These are phyloP conservation scores for Limonius californicus DNA, from an alignment of 1,140 invertebrate genomes.

Conservation along the genomic window DNA sequence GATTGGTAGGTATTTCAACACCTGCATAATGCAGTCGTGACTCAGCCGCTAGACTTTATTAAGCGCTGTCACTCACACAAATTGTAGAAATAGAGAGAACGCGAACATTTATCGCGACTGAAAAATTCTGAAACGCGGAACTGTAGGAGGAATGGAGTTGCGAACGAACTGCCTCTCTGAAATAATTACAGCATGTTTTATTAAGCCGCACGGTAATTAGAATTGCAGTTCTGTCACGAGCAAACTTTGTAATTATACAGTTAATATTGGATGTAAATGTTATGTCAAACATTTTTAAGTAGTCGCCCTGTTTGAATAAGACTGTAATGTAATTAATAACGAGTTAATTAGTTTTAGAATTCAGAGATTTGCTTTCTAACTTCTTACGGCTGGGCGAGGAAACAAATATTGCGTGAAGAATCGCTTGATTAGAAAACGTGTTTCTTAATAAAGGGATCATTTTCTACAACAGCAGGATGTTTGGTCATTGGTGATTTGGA, in stretches of 20 bases:
- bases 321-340: not conserved
- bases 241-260: slow-evolving; percentile 19
- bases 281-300: slow-evolving; percentile 2
- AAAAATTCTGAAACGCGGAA: slow-evolving; percentile 19
- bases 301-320: not conserved
- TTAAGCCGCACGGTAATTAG: slow-evolving; percentile 20
- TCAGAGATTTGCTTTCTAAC: not conserved
- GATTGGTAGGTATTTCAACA: no score
- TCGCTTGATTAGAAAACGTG: no score
- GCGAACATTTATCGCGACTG: slow-evolving; percentile 18
- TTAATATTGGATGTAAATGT: slow-evolving; percentile 16
- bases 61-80: slow-evolving; percentile 17
- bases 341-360: slow-evolving; percentile 15
- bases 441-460: no score
- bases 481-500: no score
- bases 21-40: slow-evolving; percentile 19
- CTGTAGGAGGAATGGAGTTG: slow-evolving; percentile 17
- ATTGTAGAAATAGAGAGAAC: slow-evolving; percentile 18
- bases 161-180: not conserved
- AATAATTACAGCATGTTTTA: slow-evolving; percentile 21
- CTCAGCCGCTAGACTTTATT: slow-evolving; percentile 25
- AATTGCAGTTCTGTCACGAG: slow-evolving; percentile 21
- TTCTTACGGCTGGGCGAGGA: not conserved
- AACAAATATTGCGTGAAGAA: no score
- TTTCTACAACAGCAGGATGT: no score